phyloP scores from a whole-genome alignment of 2,888 invertebrate species.

The Drosophila mimetica region DNA sequence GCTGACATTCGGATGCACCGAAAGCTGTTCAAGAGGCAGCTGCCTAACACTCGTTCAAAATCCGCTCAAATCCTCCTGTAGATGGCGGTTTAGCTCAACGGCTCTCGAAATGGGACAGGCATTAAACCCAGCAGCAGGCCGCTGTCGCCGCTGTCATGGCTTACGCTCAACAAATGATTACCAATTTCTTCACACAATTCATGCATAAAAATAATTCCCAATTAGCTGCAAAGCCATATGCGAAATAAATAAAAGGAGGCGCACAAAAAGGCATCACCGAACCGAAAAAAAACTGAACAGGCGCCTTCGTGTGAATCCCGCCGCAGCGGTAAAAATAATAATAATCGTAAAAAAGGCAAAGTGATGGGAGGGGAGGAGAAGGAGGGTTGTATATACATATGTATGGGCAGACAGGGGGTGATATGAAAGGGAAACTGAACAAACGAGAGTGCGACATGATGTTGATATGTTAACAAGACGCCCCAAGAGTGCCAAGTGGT shows the following conservation, averaged over 20 bases:
- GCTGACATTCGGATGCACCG: slow-evolving; percentile 5
- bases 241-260: slow-evolving; percentile 63
- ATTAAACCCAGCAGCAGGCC: slow-evolving; percentile 39
- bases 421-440: slow-evolving; percentile 43
- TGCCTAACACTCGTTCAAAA: slow-evolving; percentile 22
- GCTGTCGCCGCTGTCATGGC: slow-evolving; percentile 47
- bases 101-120: slow-evolving; percentile 1
- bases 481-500: slow-evolving; percentile 80
- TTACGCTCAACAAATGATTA: slow-evolving; percentile 70
- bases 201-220: slow-evolving; percentile 80
- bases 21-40: slow-evolving; percentile 14
- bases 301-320: slow-evolving; percentile 66
- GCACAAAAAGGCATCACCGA: slow-evolving; percentile 11
- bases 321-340: slow-evolving; percentile 73
- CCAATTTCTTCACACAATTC: slow-evolving; percentile 79
- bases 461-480: slow-evolving; percentile 81
- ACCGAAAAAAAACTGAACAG: slow-evolving; percentile 29
- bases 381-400: slow-evolving; percentile 18
- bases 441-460: slow-evolving; percentile 75
- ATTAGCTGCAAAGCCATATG: slow-evolving; percentile 70
- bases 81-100: slow-evolving; percentile 25
- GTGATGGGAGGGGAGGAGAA: slow-evolving; percentile 24
- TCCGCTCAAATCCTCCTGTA: slow-evolving; percentile 14
- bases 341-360: slow-evolving; percentile 71
- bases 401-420: slow-evolving; percentile 2